Percentiles rank a stretch among this genome's conserved stretches.
phyloP scores from a whole-genome alignment of 2,888 invertebrate genomes.

The Trachelus iudaicus region DNA sequence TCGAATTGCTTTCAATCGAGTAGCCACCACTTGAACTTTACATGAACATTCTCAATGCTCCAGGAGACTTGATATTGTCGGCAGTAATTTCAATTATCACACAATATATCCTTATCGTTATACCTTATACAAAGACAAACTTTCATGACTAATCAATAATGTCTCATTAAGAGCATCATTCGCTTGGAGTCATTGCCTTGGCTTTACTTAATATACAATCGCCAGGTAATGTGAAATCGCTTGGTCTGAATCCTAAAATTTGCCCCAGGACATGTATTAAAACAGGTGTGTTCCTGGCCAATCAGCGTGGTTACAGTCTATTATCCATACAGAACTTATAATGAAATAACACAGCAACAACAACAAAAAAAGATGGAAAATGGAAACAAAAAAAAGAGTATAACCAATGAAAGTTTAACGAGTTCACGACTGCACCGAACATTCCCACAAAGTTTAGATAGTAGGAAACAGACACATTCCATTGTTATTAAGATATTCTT shows the following conservation, averaged over 20 bases:
- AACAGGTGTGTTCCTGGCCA: conserved; percentile 61
- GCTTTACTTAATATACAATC: background rate
- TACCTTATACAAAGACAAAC: background rate
- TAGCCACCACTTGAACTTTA: background rate
- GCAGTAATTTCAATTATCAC: background rate
- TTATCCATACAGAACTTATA: conserved; percentile 38
- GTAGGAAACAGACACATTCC: conserved; percentile 57
- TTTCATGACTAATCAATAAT: background rate
- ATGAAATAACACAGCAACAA: background rate
- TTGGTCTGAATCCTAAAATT: conserved; percentile 43
- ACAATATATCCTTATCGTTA: background rate
- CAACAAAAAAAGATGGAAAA: background rate
- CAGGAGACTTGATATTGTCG: background rate
- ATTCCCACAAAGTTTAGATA: conserved; percentile 55
- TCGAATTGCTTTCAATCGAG: background rate
- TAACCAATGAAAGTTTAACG: background rate
- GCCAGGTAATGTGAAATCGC: conserved; percentile 31
- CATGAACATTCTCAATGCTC: background rate
- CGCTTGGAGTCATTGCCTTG: background rate
- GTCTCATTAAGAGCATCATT: background rate
- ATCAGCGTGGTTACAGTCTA: conserved; percentile 62
- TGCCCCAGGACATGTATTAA: conserved; percentile 39
- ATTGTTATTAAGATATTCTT: conserved; percentile 52
- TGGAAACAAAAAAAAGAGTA: conserved; percentile 28
- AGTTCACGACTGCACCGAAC: conserved; percentile 54